Evolutionary conservation across 2,797 vertebrate genomes (phyloP), one percentile per base, ranked within the genome.

Genomic region (Lateolabrax maculatus): DNA sequence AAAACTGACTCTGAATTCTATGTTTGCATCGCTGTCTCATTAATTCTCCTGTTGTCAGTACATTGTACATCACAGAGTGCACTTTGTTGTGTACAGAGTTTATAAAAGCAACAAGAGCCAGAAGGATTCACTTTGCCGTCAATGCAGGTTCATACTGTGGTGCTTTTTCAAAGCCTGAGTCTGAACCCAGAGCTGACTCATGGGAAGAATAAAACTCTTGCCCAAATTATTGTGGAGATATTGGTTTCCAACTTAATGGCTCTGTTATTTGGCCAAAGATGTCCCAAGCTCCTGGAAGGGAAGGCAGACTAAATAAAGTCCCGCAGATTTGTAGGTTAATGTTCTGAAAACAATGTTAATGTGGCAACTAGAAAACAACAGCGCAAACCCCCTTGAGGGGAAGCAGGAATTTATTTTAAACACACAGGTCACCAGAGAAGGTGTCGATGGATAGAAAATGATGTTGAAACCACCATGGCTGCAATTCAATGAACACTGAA

Each of bases 181-280:
- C 71, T 48, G 51, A 79, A 83, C 51, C 64, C 48, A 8, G 62
- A 82, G 73, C 52, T 37, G 66, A 72, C 91, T 90, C 90, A 1
- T 6, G 87, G 90, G 90, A 80, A 65, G 75, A 81, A 89, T 90
- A 87, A 90, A 91, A 72, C 60, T 27, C 83, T 72, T 51, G 73
- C 68, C 81, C 80, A 87, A 87, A 91, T 92, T 85, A 84, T 86
- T 75, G 65, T 55, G 83, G 79, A 83, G 89, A 90, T 92, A 90
- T 91, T 92, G 85, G 80, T 90, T 90, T 91, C 82, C 68, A 41
- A 65, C 46, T 27, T 91, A 90, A 91, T 87, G 84, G 87, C 82
- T 75, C 55, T 63, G 65, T 87, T 90, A 87, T 90, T 87, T 84
- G 62, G 84, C 81, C 76, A 84, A 86, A 84, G 69, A 70, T 21